Conservation (phyloP, 2,113 vertebrate species). For the Strix uralensis region DNA sequence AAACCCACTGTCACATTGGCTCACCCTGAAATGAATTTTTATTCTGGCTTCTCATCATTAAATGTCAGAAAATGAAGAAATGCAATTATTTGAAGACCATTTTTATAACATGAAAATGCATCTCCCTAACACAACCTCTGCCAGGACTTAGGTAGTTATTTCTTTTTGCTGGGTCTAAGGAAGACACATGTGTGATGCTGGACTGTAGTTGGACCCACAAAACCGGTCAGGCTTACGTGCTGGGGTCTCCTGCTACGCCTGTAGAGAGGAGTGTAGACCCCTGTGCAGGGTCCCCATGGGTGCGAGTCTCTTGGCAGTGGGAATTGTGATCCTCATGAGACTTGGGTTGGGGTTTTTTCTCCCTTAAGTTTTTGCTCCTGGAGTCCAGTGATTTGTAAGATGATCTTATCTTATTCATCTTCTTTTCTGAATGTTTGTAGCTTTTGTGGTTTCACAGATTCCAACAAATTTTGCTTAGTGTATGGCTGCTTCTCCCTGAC, state of each 20-base stretch:
- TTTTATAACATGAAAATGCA: neutral
- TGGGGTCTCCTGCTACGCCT: neutral
- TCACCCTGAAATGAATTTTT: neutral
- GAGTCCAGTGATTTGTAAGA: neutral
- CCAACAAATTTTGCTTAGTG: neutral
- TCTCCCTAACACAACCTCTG: neutral
- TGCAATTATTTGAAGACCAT: neutral
- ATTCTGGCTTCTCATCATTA: neutral
- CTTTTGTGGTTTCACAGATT: neutral
- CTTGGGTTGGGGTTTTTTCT: neutral
- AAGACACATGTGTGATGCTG: neutral
- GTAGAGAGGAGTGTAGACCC: neutral
- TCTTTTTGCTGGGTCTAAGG: neutral
- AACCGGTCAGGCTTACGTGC: neutral
- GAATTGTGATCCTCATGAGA: neutral
- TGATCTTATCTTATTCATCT: neutral
- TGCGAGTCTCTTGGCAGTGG: neutral
- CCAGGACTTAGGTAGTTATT: neutral
- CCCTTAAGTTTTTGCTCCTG: neutral
- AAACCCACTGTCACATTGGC: neutral
- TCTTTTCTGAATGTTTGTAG: neutral
- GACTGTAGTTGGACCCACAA: fast-evolving
- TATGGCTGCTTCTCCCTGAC: neutral
- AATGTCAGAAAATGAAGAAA: slow-evolving; percentile 4
- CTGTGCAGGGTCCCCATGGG: fast-evolving